Percentiles rank a stretch among this genome's conserved stretches.
Conservation (phyloP, 2,113 vertebrate species). For the Hemichromis elongatus region DNA sequence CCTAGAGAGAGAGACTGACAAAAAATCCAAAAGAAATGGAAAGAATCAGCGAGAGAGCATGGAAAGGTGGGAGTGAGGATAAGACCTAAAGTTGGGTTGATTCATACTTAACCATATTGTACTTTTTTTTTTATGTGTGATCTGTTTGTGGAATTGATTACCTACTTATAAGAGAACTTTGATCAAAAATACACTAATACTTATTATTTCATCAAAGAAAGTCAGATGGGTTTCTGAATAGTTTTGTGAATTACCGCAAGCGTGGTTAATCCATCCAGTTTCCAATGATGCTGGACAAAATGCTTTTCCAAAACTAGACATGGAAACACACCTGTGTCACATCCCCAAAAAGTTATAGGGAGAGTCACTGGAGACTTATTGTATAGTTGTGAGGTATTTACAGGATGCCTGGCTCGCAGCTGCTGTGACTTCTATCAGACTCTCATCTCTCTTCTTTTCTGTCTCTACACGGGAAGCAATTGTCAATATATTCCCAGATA, state of each 20-base stretch:
- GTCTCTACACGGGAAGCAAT: not conserved
- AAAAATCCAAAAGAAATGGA: constrained; percentile 26
- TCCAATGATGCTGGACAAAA: not conserved
- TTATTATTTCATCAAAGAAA: not conserved
- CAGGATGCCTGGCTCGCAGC: not conserved
- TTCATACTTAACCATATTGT: not conserved
- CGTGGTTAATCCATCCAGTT: not conserved
- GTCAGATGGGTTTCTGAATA: not conserved
- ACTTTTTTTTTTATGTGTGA: not conserved
- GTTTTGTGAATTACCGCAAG: not conserved
- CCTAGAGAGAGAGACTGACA: constrained; percentile 25
- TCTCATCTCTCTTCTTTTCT: not conserved
- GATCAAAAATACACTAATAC: not conserved
- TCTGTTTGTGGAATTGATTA: not conserved
- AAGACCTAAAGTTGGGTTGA: not conserved
- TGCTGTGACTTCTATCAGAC: not conserved
- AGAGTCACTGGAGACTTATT: not conserved
- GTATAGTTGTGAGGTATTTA: not conserved
- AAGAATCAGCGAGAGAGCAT: not conserved
- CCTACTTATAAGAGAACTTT: not conserved
- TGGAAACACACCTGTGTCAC: not conserved
- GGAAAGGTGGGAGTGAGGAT: not conserved
- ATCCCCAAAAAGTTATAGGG: not conserved
- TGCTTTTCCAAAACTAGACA: not conserved
- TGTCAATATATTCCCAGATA: not conserved